Percentiles rank a stretch among this genome's conserved stretches.
These are phyloP conservation scores for Gila robusta DNA, from an alignment of 2,797 vertebrate species.

Conservation along the genomic window DNA sequence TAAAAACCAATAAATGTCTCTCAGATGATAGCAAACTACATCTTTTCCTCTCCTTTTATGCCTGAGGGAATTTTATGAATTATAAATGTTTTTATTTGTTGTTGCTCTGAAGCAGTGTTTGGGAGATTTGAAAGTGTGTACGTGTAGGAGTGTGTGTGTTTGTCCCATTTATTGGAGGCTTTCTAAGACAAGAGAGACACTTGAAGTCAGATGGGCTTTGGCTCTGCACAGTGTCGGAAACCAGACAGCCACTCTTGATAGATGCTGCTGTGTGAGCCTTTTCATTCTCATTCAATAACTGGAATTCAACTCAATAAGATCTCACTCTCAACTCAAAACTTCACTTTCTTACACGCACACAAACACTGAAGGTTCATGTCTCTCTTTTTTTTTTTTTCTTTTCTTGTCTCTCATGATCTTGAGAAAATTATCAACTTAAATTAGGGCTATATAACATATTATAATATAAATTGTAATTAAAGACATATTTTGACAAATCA, in stretches of 20 bases:
- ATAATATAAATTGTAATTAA: neutral
- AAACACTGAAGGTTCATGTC: neutral
- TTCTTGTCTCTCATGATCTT: neutral
- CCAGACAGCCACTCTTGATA: conserved; percentile 1
- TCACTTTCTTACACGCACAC: neutral
- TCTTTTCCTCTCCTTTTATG: conserved; percentile 21
- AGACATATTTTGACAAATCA: neutral
- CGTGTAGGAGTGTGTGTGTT: neutral
- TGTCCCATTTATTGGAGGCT: conserved; percentile 21
- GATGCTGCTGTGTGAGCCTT: neutral
- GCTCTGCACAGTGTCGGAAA: conserved; percentile 16
- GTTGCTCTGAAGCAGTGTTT: conserved; percentile 19
- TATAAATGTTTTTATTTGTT: conserved; percentile 51
- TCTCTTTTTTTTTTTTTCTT: neutral
- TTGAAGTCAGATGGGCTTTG: conserved; percentile 32
- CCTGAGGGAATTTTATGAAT: conserved; percentile 43
- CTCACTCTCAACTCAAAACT: conserved; percentile 4
- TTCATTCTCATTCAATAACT: conserved; percentile 16
- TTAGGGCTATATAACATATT: neutral
- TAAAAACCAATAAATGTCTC: conserved; percentile 39
- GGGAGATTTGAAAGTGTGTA: conserved; percentile 23
- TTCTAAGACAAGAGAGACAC: conserved; percentile 9
- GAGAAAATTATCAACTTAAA: conserved; percentile 5
- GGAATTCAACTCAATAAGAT: conserved; percentile 15
- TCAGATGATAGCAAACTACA: conserved; percentile 6